Evolutionary conservation across 1,140 invertebrate species (phyloP), one percentile per base, ranked within the genome.

Genomic region (Cotesia vestalis): DNA sequence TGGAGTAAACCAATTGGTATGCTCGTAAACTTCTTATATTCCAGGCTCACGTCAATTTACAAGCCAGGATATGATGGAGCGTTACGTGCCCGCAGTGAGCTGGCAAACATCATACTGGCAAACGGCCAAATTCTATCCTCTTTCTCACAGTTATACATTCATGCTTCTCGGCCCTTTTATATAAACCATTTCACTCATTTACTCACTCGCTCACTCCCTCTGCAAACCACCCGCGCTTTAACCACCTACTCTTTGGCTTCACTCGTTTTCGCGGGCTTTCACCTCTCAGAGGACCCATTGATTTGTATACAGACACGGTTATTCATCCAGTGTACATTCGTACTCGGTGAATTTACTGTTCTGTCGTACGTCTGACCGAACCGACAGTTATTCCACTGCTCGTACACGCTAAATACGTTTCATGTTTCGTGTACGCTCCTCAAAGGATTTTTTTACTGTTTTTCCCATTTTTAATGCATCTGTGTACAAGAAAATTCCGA

Each of bases 41-140:
- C 20, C n/a, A 67, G 63, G 27, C 52, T 35, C 51, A 55, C 66
- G 66, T 67, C 66, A 67, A 67, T 67, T 67, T 67, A 67, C 51
- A 67, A 67, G 51, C 51, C 66, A 67, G 66, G 40, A 38, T 60
- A 74, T 71, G 75, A 79, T 76, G 73, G 53, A 72, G 62, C 69
- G 61, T 36, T 67, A 38, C 46, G 71, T 73, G 57, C 40, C 64
- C 34, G 73, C 66, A 66, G 75, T 76, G 70, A 71, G 71, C 66
- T 75, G 71, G 70, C 74, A 78, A 76, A 77, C 77, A 76, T 76
- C 77, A 76, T 60, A 53, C 71, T 79, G 78, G 78, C 78, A 76
- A 57, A 69, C 78, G 78, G 78, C 78, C 77, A 78, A 63, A 69
- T 40, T 66, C 66, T 17, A 12, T 8, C 38, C n/a, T 20, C 38